These are phyloP conservation scores for Achlya flavicornis DNA, from an alignment of 2,888 invertebrate species.

Conservation along the genomic window DNA sequence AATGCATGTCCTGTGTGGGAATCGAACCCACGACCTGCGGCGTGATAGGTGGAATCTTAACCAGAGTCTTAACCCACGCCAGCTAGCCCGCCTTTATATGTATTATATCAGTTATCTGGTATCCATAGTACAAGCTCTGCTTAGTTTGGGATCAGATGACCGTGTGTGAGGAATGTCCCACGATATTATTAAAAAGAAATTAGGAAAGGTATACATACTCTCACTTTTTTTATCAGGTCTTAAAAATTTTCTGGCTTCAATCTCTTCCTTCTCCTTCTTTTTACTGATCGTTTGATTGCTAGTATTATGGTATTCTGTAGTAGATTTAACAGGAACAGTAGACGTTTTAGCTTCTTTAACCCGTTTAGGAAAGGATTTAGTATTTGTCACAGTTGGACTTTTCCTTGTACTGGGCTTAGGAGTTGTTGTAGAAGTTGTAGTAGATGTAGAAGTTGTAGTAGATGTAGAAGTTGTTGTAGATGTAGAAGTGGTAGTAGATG, in stretches of 20 bases:
- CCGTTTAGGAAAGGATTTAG: neutral
- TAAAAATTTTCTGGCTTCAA: neutral
- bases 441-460: constrained; percentile 19
- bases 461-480: constrained; percentile 32
- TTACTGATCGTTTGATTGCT: neutral
- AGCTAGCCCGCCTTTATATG: no score
- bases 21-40: no score
- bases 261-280: neutral
- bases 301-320: constrained; percentile 9
- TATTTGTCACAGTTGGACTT: neutral
- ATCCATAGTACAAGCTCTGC: no score
- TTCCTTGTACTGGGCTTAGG: constrained; percentile 14
- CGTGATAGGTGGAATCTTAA: no score
- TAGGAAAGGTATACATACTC: neutral
- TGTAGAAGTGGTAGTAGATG: constrained; percentile 27
- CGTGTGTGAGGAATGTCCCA: no score
- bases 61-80: no score
- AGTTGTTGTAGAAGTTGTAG: constrained; percentile 22
- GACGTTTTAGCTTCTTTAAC: constrained; percentile 14
- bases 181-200: no score
- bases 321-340: constrained; percentile 20
- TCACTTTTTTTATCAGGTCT: neutral
- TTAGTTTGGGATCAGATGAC: no score
- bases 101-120: no score
- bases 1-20: no score